A percentile compares a stretch with the other conserved stretches of the same genome.
Conservation (phyloP, 2,888 invertebrate species). For the Morpho achilles region DNA sequence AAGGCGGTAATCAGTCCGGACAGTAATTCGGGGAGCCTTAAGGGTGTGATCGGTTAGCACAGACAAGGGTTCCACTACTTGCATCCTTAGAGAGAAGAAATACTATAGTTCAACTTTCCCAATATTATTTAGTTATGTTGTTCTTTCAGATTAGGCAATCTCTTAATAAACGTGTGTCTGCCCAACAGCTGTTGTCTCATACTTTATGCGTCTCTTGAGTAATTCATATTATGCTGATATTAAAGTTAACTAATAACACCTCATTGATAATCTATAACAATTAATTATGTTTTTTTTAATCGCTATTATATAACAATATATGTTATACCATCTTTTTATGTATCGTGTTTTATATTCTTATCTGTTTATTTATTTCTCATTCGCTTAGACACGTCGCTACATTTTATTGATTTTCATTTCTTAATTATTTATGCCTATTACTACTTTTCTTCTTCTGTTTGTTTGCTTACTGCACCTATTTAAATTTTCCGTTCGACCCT, state of each 20-base stretch:
- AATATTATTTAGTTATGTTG: constrained; percentile 77
- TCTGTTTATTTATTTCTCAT: too few relatives aligned
- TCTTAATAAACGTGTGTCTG: constrained; percentile 73
- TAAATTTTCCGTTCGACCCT: too few relatives aligned
- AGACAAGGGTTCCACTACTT: constrained; percentile 73
- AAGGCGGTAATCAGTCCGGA: constrained; percentile 71
- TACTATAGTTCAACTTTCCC: constrained; percentile 76
- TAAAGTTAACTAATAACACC: constrained; percentile 41
- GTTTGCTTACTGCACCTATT: too few relatives aligned
- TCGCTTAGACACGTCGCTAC: too few relatives aligned
- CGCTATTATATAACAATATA: too few relatives aligned
- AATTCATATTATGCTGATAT: constrained; percentile 61
- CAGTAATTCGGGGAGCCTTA: constrained; percentile 75
- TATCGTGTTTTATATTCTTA: too few relatives aligned
- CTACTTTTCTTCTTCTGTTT: too few relatives aligned
- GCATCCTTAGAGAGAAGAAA: constrained; percentile 74
- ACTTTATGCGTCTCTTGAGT: constrained; percentile 72
- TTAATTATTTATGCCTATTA: too few relatives aligned
- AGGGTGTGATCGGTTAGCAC: constrained; percentile 76
- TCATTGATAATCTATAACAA: too few relatives aligned
- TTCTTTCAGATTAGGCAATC: constrained; percentile 76
- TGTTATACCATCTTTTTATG: too few relatives aligned
- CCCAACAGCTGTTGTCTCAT: constrained; percentile 67
- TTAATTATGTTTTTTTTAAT: too few relatives aligned
- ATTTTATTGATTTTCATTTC: too few relatives aligned